These are phyloP conservation scores for Muscicapa comitata DNA, from an alignment of 2,797 vertebrate genomes.

Conservation along the genomic window DNA sequence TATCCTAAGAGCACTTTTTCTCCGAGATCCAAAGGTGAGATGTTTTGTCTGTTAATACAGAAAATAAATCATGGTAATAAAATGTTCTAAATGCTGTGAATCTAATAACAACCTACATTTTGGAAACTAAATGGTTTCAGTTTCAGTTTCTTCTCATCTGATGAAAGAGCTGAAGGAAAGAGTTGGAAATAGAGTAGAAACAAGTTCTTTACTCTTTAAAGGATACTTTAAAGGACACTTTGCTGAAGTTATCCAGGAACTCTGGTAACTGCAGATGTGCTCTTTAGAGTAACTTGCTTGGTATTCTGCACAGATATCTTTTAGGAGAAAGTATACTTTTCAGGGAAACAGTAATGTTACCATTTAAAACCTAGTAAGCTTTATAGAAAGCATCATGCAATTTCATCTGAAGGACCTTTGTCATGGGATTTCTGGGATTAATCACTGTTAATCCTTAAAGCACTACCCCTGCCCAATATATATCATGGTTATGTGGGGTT, in stretches of 20 bases:
- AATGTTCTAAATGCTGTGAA: not conserved
- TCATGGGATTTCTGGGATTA: not conserved
- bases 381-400: not conserved
- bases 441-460: slow-evolving; percentile 6
- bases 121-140: not conserved
- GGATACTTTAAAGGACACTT: not conserved
- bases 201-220: not conserved
- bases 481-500: not conserved
- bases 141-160: not conserved
- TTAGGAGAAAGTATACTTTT: not conserved
- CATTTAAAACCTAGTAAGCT: not conserved
- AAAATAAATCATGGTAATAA: not conserved
- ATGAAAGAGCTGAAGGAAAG: not conserved
- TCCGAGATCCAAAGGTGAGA: slow-evolving; percentile 96
- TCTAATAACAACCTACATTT: not conserved
- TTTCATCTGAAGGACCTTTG: not conserved
- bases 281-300: not conserved
- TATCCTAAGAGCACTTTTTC: slow-evolving; percentile 95
- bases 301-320: not conserved
- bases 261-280: not conserved
- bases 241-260: not conserved
- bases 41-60: not conserved
- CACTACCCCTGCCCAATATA: not conserved
- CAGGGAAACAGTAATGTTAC: not conserved
- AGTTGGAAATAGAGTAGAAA: not conserved